Evolutionary conservation across 2,113 vertebrate species (phyloP).

Genomic region (Mobula hypostoma): DNA sequence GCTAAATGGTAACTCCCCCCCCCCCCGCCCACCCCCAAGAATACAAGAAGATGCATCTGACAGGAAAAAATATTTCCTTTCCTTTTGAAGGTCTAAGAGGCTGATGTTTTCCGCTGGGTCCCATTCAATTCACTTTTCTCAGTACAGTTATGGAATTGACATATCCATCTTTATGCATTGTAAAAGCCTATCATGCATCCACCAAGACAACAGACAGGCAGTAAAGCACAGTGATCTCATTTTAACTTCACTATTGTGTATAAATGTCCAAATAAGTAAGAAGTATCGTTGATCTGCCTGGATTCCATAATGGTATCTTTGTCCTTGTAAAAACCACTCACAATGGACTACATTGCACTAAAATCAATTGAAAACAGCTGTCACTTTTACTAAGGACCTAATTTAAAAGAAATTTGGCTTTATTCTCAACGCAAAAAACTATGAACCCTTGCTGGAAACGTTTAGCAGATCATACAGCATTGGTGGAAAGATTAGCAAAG

Average conservation of each 20-base stretch:
- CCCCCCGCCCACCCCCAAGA: background rate
- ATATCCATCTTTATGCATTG: constrained; percentile 12
- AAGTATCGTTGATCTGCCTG: background rate
- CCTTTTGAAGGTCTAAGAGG: background rate
- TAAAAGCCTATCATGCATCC: background rate
- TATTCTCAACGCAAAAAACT: background rate
- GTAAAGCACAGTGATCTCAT: constrained; percentile 3
- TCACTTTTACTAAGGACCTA: background rate
- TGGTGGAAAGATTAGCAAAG: no score
- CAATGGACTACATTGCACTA: background rate
- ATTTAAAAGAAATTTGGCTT: background rate
- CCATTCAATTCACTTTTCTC: background rate
- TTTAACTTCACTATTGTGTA: background rate
- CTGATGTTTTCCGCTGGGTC: background rate
- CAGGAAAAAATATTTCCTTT: background rate
- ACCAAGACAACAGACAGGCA: constrained; percentile 10
- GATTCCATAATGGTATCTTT: background rate
- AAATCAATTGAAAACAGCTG: background rate
- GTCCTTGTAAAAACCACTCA: constrained; percentile 20
- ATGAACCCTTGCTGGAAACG: background rate
- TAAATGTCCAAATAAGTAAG: constrained; percentile 3
- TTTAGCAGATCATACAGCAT: no score
- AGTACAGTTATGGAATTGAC: background rate
- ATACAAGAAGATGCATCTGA: background rate
- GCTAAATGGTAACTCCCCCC: background rate